Evolutionary conservation across 2,888 invertebrate species (phyloP).

Genomic region (Troglohyphantes excavatus): DNA sequence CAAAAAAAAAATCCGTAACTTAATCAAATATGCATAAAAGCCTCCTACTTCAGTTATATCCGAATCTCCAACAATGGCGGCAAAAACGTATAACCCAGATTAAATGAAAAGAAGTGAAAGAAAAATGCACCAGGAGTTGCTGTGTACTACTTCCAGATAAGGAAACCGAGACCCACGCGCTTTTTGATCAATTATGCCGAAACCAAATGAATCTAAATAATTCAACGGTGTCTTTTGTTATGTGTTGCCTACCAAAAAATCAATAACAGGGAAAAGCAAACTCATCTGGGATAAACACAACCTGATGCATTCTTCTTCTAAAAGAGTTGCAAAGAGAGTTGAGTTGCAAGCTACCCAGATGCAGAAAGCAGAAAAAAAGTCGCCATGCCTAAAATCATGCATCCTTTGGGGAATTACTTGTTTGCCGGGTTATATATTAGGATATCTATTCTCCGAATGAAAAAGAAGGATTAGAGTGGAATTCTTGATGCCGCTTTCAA

Average conservation of each 20-base stretch:
- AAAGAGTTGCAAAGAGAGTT: not conserved
- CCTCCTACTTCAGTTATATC: not conserved
- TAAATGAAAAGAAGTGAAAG: slow-evolving; percentile 1
- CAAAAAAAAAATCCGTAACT: not conserved
- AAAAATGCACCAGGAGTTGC: not conserved
- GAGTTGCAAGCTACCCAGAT: not conserved
- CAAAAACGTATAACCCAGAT: not conserved
- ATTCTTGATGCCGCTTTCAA: slow-evolving; percentile 39
- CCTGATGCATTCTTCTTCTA: slow-evolving; percentile 38
- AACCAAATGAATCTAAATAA: slow-evolving; percentile 65
- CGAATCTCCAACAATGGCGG: not conserved
- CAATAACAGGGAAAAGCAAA: slow-evolving; percentile 27
- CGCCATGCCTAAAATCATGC: not conserved
- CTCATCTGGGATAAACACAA: not conserved
- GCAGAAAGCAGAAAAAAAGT: slow-evolving; percentile 5
- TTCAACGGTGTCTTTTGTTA: slow-evolving; percentile 32
- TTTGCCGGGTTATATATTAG: slow-evolving; percentile 60
- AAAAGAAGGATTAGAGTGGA: slow-evolving; percentile 54
- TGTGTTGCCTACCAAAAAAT: slow-evolving; percentile 11
- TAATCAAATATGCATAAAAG: not conserved
- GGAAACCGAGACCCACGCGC: slow-evolving; percentile 12
- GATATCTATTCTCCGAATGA: slow-evolving; percentile 63
- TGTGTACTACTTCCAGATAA: not conserved
- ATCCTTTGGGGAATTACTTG: slow-evolving; percentile 17
- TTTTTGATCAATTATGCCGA: slow-evolving; percentile 71